Evolutionary conservation across 2,113 vertebrate genomes (phyloP), one percentile per base, ranked within the genome.

Genomic region (Herpetotheres cachinnans): DNA sequence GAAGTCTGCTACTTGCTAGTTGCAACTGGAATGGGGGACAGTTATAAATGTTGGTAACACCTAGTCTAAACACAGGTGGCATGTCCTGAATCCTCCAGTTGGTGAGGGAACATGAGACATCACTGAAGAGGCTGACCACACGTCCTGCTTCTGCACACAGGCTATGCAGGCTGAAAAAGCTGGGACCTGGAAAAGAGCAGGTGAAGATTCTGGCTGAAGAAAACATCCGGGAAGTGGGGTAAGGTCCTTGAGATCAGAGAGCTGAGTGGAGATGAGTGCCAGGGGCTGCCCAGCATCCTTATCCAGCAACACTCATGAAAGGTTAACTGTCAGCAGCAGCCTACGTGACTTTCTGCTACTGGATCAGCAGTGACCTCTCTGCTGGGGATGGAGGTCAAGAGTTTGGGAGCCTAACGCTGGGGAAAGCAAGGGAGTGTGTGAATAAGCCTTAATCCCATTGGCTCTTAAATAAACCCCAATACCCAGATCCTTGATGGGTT

Each of bases 381-480:
- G 38, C 36, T 59, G 25, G 29, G 20, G 20, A 55, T 0, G 0
- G 16, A 63, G 15, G 11, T 13, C 2, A 3, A 40, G 19, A 77
- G 6, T 4, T 7, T 65, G 16, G 38, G 20, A 79, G 7, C 5
- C 8, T 38, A 46, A 27, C 22, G 30, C 30, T 61, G 22, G 2
- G 7, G 34, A 3, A 85, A 82, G 32, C 1, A 4, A 52, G 15
- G 16, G 13, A 76, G 16, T 26, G 7, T 16, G 3, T 8, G 24
- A 82, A 78, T 19, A 71, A 63, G 5, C 20, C 18, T 73, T 42
- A 56, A 56, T 44, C 20, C 56, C 1, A 2, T 13, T 34, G 19
- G 47, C 24, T 93, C 21, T 66, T 76, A 52, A 67, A 56, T 27
- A 77, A 34, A 69, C 1, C 17, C 9, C 21, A 27, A 26, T 25